Conservation (phyloP, 2,113 vertebrate species). For the Opisthocomus hoazin region DNA sequence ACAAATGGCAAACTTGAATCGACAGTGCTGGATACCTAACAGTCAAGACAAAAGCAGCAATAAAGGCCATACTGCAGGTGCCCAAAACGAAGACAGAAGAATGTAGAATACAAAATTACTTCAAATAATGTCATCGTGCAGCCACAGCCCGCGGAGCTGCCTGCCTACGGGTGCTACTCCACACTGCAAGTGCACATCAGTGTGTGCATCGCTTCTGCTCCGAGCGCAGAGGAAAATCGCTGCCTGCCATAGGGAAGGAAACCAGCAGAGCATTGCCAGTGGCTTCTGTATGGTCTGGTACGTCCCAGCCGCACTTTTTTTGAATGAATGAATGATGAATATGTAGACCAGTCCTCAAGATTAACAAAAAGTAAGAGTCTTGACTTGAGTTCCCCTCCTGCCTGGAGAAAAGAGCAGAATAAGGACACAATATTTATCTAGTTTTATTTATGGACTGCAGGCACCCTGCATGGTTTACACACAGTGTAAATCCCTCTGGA, state of each 20-base stretch:
- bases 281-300: neutral
- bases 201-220: rapidly evolving
- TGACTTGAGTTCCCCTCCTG: neutral
- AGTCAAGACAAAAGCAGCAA: neutral
- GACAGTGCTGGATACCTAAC: neutral
- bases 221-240: neutral
- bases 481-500: neutral
- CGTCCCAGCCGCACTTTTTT: no score
- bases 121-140: neutral
- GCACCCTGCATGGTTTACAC: neutral
- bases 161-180: neutral
- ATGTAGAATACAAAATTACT: neutral
- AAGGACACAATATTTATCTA: neutral
- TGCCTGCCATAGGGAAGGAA: neutral
- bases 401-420: neutral
- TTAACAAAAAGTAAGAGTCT: neutral
- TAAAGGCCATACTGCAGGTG: neutral
- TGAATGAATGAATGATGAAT: neutral
- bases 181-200: neutral
- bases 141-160: neutral
- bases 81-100: neutral
- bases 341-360: neutral
- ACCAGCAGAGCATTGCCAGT: neutral
- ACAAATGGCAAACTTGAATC: neutral
- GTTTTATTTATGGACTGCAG: neutral